These are phyloP conservation scores for Exaiptasia diaphana DNA, from an alignment of 64 coral and sea anemone species.

Conservation along the genomic window DNA sequence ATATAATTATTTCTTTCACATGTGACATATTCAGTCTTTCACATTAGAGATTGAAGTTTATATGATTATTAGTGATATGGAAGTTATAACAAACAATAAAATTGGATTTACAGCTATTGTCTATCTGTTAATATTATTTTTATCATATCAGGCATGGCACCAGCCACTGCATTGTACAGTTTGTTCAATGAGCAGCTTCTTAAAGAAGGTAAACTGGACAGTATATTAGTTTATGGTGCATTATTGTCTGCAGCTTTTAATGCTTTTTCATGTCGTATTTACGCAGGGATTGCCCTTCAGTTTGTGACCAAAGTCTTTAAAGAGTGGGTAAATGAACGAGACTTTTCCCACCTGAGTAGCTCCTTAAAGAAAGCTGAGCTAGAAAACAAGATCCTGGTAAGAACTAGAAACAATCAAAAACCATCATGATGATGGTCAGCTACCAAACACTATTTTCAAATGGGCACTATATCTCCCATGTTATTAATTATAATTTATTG, in stretches of 20 bases:
- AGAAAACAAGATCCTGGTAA: conserved; percentile 84
- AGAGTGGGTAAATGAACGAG: conserved; percentile 75
- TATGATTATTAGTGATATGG: too few species aligned
- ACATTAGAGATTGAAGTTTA: too few species aligned
- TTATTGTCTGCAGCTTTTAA: background rate
- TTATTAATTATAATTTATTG: background rate
- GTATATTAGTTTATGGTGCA: background rate
- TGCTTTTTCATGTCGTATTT: background rate
- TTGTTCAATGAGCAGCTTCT: conserved; percentile 74
- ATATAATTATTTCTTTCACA: too few species aligned
- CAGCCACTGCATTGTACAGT: conserved; percentile 50
- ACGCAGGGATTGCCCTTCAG: conserved; percentile 74
- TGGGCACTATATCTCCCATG: too few species aligned
- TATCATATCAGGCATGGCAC: conserved; percentile 74
- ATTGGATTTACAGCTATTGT: too few species aligned
- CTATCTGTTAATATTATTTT: too few species aligned
- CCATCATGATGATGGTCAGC: too few species aligned
- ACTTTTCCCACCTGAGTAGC: conserved; percentile 62
- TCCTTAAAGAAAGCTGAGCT: conserved; percentile 81
- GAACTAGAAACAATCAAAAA: background rate
- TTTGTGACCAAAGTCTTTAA: conserved; percentile 89
- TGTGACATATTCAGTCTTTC: too few species aligned
- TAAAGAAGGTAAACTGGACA: conserved; percentile 92
- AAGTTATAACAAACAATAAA: too few species aligned
- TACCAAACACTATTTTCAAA: too few species aligned